phyloP scores from a whole-genome alignment of 2,888 invertebrate genomes.

The Matsumyia berberina region DNA sequence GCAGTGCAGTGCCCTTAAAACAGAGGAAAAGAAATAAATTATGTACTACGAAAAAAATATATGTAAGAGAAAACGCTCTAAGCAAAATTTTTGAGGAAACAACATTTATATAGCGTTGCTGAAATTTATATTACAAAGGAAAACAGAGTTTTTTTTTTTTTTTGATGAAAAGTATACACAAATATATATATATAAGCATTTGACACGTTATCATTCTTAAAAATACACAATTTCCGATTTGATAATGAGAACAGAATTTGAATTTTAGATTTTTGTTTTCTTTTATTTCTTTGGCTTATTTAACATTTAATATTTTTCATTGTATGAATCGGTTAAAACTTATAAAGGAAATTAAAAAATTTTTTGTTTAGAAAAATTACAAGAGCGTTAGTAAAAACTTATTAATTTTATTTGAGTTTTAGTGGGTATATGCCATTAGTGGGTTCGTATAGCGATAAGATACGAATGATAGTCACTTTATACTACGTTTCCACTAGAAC shows the following conservation, averaged over 20 bases:
- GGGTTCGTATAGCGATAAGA: too few relatives aligned
- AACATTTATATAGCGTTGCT: conserved; percentile 62
- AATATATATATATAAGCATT: conserved; percentile 41
- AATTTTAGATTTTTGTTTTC: conserved; percentile 29
- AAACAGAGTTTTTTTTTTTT: conserved; percentile 46
- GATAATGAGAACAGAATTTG: conserved; percentile 31
- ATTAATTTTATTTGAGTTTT: background rate
- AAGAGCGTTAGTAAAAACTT: too few relatives aligned
- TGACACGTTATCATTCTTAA: conserved; percentile 66
- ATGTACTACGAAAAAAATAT: conserved; percentile 17
- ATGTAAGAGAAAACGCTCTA: conserved; percentile 43
- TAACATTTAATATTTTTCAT: conserved; percentile 17
- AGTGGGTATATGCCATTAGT: too few relatives aligned
- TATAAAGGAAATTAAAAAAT: background rate
- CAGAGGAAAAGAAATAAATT: background rate
- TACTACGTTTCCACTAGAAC: too few relatives aligned
- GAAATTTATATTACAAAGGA: conserved; percentile 56
- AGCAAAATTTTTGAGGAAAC: conserved; percentile 54
- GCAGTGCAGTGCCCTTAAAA: too few relatives aligned
- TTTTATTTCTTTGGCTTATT: background rate
- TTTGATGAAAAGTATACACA: conserved; percentile 61
- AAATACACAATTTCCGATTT: conserved; percentile 10
- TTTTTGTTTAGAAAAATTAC: too few relatives aligned
- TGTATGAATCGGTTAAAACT: conserved; percentile 45
- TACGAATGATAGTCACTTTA: too few relatives aligned